phyloP scores from a whole-genome alignment of 2,113 vertebrate species.

The Neolamprologus caudopunctatus region DNA sequence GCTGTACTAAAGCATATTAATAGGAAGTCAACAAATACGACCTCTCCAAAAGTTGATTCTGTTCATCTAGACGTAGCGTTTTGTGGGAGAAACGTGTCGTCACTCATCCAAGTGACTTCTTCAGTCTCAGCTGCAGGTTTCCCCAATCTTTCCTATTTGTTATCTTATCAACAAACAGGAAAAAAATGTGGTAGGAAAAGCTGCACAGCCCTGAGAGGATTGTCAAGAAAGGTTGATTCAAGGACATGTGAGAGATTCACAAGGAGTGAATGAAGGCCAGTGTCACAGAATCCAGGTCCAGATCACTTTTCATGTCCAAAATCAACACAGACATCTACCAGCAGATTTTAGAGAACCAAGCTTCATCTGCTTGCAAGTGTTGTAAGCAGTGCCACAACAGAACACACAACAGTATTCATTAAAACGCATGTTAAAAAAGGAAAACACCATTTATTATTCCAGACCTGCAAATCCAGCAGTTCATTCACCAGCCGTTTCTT shows the following conservation, averaged over 20 bases:
- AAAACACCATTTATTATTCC: neutral
- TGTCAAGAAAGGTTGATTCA: neutral
- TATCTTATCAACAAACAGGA: neutral
- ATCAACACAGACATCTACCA: neutral
- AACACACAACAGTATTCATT: neutral
- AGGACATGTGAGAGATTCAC: neutral
- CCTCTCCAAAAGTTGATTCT: neutral
- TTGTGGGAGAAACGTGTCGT: neutral
- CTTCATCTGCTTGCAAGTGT: neutral
- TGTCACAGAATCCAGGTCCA: neutral
- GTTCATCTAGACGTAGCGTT: neutral
- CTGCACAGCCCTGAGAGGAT: neutral
- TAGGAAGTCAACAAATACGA: neutral
- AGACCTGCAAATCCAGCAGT: constrained; percentile 75
- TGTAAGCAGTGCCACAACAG: neutral
- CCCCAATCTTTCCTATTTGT: neutral
- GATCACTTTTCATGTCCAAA: neutral
- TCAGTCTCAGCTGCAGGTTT: neutral
- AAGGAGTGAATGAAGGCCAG: neutral
- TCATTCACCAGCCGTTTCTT: constrained; percentile 56
- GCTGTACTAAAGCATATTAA: neutral
- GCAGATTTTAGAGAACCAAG: neutral
- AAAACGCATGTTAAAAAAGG: neutral
- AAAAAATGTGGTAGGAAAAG: neutral
- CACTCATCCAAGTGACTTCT: neutral